Conservation (phyloP, 2,888 invertebrate genomes). For the Protodeltote pygarga region DNA sequence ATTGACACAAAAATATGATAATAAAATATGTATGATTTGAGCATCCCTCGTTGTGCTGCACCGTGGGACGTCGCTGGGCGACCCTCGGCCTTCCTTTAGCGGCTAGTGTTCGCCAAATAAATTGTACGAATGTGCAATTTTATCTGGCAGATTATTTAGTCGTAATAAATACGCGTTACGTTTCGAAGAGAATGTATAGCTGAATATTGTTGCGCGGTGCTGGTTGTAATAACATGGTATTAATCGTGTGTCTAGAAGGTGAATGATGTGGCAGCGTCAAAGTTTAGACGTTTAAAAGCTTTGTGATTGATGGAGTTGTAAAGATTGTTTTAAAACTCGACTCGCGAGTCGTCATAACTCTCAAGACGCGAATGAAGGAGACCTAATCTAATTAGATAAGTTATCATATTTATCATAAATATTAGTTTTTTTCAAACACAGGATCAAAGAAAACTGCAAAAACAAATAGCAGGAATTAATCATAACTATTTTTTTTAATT, state of each 20-base stretch:
- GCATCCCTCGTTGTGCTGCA: slow-evolving; percentile 35
- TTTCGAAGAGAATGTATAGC: slow-evolving; percentile 36
- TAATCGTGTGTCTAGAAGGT: slow-evolving; percentile 51
- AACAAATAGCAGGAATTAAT: too few species aligned
- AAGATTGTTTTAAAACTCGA: slow-evolving; percentile 47
- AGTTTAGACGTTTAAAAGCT: slow-evolving; percentile 68
- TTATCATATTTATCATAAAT: not conserved
- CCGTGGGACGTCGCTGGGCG: slow-evolving; percentile 25
- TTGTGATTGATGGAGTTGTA: slow-evolving; percentile 63
- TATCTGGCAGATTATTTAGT: slow-evolving; percentile 58
- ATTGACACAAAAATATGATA: slow-evolving; percentile 59
- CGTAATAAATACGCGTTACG: slow-evolving; percentile 49
- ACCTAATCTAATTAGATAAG: slow-evolving; percentile 23
- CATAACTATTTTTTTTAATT: too few species aligned
- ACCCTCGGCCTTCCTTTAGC: slow-evolving; percentile 28
- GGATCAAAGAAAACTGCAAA: too few species aligned
- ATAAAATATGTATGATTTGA: slow-evolving; percentile 54
- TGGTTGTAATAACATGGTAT: slow-evolving; percentile 31
- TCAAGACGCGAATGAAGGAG: slow-evolving; percentile 3
- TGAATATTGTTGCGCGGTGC: slow-evolving; percentile 28
- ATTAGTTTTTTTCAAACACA: too few species aligned
- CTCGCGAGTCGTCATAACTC: slow-evolving; percentile 2
- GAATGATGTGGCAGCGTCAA: slow-evolving; percentile 64
- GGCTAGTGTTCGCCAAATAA: slow-evolving; percentile 53
- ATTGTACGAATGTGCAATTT: slow-evolving; percentile 52